Conservation (phyloP, 2,888 invertebrate species). For the Brenthis ino region DNA sequence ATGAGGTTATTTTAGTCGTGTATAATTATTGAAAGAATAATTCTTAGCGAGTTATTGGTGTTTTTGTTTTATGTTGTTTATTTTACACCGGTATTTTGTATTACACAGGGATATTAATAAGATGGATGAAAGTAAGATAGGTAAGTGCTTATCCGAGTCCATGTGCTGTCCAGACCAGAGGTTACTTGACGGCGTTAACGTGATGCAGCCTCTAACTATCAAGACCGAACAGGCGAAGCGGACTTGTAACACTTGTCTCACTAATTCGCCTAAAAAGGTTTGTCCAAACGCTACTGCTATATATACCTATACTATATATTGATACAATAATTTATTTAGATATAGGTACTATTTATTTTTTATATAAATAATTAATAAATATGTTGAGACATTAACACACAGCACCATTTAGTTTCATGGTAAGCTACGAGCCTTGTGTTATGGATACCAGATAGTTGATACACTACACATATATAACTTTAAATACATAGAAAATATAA, state of each 20-base stretch:
- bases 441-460: no score
- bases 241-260: constrained; percentile 74
- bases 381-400: no score
- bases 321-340: no score
- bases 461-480: no score
- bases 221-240: constrained; percentile 78
- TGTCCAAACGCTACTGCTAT: constrained; percentile 1
- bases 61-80: background rate
- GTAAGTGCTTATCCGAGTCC: constrained; percentile 69
- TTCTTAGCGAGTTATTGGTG: background rate
- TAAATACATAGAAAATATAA: no score
- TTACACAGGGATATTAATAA: constrained; percentile 64
- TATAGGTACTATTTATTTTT: no score
- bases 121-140: constrained; percentile 73
- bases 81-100: background rate
- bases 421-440: no score
- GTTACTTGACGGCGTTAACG: constrained; percentile 59
- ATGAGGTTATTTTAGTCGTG: background rate
- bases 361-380: no score
- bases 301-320: constrained; percentile 3
- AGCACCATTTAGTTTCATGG: no score
- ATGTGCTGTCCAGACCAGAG: constrained; percentile 73
- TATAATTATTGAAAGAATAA: no score
- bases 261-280: constrained; percentile 76
- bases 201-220: constrained; percentile 77